Evolutionary conservation across 2,797 vertebrate genomes (phyloP), one percentile per base, ranked within the genome.

Genomic region (Typhlichthys subterraneus): DNA sequence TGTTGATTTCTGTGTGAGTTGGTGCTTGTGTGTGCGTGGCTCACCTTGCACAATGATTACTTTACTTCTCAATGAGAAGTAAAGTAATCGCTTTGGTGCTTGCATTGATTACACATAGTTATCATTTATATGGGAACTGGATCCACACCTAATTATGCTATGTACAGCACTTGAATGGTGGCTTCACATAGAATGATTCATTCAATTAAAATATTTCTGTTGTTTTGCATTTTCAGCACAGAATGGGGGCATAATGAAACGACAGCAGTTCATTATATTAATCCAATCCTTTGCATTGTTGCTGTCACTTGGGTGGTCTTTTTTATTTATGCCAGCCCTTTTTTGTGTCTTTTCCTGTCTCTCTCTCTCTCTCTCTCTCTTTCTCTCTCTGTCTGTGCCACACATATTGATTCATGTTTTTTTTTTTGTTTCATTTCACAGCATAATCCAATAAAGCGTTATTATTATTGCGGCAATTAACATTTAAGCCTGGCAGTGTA

Each of bases 381-480:
- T 4, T n/a, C 23, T 47, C 45, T 9, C 5, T 17, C 17, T 58
- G 13, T 8, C 70, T 61, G 72, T 65, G 75, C 72, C 69, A 49
- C 75, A 82, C 75, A 64, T 51, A 85, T 83, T 82, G 72, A 84
- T 82, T 83, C 58, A 9, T 60, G 59, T 84, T 82, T 79, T 61
- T 57, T 54, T 54, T 33, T 54, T 9, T 33, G 45, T 85, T 82
- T 75, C 61, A 84, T 90, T 88, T 84, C 77, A 86, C 82, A 83
- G 77, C 73, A 48, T 89, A 86, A 89, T 89, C 83, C 83, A 88
- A 87, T 91, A 86, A 88, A 29, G 85, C 70, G 63, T 86, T 77
- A 89, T 85, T 87, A 79, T 88, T 80, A 89, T 83, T 83, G 69
- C 79, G 0, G 80, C 86, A 84, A 88, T 90, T 91, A 90, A 85